These are phyloP conservation scores for Caenorhabditis sp. DNA, from an alignment of 2,888 invertebrate species.

Conservation along the genomic window DNA sequence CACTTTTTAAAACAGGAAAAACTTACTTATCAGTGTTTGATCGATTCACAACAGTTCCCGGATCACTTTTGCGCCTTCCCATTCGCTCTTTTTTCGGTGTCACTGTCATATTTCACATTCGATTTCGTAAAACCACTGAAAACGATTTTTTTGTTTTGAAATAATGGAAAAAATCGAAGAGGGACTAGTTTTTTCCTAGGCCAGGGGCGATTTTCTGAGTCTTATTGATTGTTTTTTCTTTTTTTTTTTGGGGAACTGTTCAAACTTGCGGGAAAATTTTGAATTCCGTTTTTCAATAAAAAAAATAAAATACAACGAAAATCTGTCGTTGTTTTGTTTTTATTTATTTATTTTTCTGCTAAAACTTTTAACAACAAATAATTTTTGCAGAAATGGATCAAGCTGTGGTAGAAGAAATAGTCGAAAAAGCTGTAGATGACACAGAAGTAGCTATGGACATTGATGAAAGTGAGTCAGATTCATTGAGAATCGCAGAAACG, in stretches of 20 bases:
- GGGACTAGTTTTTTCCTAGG: too few species aligned
- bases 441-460: background rate
- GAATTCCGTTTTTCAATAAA: background rate
- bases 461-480: background rate
- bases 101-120: constrained; percentile 12
- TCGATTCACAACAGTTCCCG: constrained; percentile 48
- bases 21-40: constrained; percentile 46
- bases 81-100: constrained; percentile 40
- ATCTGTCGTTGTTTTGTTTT: too few species aligned
- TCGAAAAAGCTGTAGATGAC: background rate
- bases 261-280: background rate
- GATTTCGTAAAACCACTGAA: background rate
- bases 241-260: background rate
- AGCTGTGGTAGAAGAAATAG: background rate
- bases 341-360: too few species aligned
- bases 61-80: constrained; percentile 55
- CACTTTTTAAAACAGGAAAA: constrained; percentile 3
- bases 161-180: background rate
- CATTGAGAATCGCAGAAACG: background rate
- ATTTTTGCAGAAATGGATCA: background rate
- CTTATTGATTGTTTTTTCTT: too few species aligned
- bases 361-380: too few species aligned
- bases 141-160: background rate
- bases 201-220: too few species aligned
- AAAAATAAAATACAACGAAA: too few species aligned